Conservation (phyloP, 2,888 invertebrate genomes). For the Villa cingulata region DNA sequence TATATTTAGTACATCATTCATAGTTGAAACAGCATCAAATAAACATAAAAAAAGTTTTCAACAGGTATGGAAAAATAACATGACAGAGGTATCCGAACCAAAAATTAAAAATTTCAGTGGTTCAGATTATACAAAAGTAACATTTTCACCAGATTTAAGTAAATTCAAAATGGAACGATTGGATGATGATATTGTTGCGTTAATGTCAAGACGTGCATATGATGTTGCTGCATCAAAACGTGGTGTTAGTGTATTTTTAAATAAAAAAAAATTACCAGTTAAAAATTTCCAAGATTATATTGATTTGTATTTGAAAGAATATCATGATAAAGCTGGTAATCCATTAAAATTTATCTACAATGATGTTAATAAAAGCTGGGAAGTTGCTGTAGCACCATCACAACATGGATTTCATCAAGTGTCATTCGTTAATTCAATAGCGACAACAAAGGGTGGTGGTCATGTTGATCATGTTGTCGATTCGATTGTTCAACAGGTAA, state of each 20-base stretch:
- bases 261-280: slow-evolving; percentile 73
- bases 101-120: slow-evolving; percentile 56
- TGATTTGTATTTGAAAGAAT: slow-evolving; percentile 74
- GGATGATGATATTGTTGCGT: slow-evolving; percentile 80
- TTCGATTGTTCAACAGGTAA: slow-evolving; percentile 73
- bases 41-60: slow-evolving; percentile 82
- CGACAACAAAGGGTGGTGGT: slow-evolving; percentile 95
- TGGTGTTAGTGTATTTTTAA: slow-evolving; percentile 84
- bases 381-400: slow-evolving; percentile 82
- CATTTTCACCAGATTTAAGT: slow-evolving; percentile 83
- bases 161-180: slow-evolving; percentile 93
- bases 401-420: slow-evolving; percentile 87
- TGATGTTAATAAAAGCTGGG: slow-evolving; percentile 78
- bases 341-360: slow-evolving; percentile 82
- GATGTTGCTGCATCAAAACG: slow-evolving; percentile 86
- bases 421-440: slow-evolving; percentile 98
- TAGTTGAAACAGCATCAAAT: slow-evolving; percentile 82
- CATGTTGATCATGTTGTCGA: slow-evolving; percentile 94
- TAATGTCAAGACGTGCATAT: slow-evolving; percentile 89
- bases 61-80: slow-evolving; percentile 93
- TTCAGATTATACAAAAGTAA: slow-evolving; percentile 83
- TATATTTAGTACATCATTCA: slow-evolving; percentile 93
- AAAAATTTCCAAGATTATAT: slow-evolving; percentile 93
- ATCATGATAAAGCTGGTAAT: slow-evolving; percentile 66
- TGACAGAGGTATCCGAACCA: slow-evolving; percentile 83